A percentile compares a stretch with the other conserved stretches of the same genome.
Evolutionary conservation across 2,797 vertebrate species (phyloP).

Genomic region (Aphelocoma californica): DNA sequence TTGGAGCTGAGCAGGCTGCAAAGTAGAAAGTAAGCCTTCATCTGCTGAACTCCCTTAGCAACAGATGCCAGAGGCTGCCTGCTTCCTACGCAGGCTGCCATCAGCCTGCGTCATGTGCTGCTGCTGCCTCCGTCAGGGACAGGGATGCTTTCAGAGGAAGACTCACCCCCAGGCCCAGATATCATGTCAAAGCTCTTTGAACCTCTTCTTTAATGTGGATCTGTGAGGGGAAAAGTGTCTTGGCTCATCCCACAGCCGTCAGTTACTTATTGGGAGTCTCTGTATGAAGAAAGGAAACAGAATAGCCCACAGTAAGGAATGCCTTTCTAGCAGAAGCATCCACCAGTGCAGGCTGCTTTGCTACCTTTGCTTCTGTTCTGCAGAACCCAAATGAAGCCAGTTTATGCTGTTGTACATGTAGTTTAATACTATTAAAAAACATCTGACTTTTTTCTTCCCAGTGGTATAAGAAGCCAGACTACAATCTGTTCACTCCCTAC

Average conservation of each 20-base stretch:
- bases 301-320: neutral
- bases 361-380: neutral
- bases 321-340: neutral
- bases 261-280: neutral
- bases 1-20: neutral
- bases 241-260: neutral
- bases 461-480: slow-evolving; percentile 97
- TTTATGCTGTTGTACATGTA: neutral
- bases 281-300: neutral
- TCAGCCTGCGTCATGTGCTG: neutral
- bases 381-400: neutral
- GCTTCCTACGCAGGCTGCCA: neutral
- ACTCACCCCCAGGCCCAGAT: neutral
- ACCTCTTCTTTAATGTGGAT: neutral
- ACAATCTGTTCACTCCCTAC: slow-evolving; percentile 95
- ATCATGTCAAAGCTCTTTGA: neutral
- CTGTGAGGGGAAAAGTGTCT: neutral
- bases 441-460: slow-evolving; percentile 49
- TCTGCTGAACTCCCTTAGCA: slow-evolving; percentile 14
- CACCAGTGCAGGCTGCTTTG: neutral
- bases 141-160: neutral
- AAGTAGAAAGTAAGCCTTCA: slow-evolving; percentile 9
- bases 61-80: slow-evolving; percentile 44
- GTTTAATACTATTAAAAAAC: neutral
- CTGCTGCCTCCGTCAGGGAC: neutral